Base-by-base conservation (phyloP, 1,140 invertebrate genomes). In the Galendromus occidentalis region DNA sequence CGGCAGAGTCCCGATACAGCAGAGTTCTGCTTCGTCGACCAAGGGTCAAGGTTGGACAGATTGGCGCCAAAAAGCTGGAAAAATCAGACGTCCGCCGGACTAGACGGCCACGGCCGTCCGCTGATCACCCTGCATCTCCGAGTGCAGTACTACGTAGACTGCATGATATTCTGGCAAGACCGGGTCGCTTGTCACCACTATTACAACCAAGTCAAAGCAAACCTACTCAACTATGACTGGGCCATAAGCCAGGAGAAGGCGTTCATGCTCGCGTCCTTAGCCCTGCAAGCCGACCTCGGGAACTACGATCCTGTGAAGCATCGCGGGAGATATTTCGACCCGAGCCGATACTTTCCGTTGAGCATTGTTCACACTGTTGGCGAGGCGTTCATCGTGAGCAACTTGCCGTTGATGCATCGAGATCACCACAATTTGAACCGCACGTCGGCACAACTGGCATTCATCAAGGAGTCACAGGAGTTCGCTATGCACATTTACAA, bases 61-160 rank as follows among this genome's bases (percentile, higher is more conserved):
- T 91, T 92, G 80, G 88, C 89, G 68, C 87, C 90, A 71, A 94
- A 94, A 78, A 87, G 86, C 76, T 94, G 91, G 89, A 86, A 88
- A 75, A 87, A 87, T 67, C 88, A 88, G 66, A 85, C 88, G 76
- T 87, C 87, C 80, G 90, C 91, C 88, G 87, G 90, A 67, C 80
- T 91, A 75, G 88, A 91, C 77, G 86, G 84, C 74, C 86, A 85
- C 77, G 89, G 88, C 68, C 84, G 86, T 72, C 88, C 90, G 47
- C 81, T 91, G 28, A 81, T 94, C 71, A 86, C 87, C 71, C 83
- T 97, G 73, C 85, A 92, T 75, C 86, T 95, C 75, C 83, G 90
- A 69, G 87, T 97, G 70, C 87, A 93, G 75, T 95, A 90, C 77
- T 94, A 95, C 78, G 85, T 97, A 67, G 91, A 95, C 76, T 76